These are phyloP conservation scores for Acropora yongei DNA, from an alignment of 64 coral and sea anemone genomes.

Conservation along the genomic window DNA sequence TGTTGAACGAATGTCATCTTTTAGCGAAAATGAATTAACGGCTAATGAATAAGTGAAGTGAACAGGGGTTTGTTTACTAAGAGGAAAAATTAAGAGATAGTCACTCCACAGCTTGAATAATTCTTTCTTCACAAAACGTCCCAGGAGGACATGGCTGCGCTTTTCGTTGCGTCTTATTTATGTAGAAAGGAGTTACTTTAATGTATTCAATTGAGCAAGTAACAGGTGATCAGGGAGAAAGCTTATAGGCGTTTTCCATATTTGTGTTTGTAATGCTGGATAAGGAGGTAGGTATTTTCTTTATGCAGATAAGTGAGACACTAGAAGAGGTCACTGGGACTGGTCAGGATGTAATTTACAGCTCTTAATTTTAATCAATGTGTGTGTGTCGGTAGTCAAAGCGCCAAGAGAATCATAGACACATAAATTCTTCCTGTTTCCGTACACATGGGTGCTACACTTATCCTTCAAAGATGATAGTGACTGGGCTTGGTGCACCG, in stretches of 20 bases:
- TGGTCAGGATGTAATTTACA: not conserved
- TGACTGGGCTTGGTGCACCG: not conserved
- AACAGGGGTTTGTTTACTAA: not conserved
- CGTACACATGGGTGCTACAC: not conserved
- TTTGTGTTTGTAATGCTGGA: not conserved
- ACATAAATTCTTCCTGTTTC: not conserved
- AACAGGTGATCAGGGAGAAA: not conserved
- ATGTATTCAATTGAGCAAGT: not conserved
- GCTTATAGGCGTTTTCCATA: not conserved
- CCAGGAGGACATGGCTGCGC: slow-evolving; percentile 13
- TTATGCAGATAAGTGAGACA: not conserved
- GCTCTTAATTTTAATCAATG: not conserved
- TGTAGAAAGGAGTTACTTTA: not conserved
- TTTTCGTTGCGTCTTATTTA: not conserved
- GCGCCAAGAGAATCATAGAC: not conserved
- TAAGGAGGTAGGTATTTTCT: not conserved
- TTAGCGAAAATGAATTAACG: not conserved
- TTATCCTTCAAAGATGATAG: not conserved
- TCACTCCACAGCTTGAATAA: not conserved
- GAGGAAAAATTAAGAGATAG: not conserved
- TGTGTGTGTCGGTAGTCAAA: not conserved
- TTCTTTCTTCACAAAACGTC: slow-evolving; percentile 21
- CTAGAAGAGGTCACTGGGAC: not conserved
- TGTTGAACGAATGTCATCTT: not conserved
- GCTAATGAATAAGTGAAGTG: no score